Evolutionary conservation across 23 tunicate genomes (phyloP), one percentile per base, ranked within the genome.

Genomic region (Aplidium turbinatum): DNA sequence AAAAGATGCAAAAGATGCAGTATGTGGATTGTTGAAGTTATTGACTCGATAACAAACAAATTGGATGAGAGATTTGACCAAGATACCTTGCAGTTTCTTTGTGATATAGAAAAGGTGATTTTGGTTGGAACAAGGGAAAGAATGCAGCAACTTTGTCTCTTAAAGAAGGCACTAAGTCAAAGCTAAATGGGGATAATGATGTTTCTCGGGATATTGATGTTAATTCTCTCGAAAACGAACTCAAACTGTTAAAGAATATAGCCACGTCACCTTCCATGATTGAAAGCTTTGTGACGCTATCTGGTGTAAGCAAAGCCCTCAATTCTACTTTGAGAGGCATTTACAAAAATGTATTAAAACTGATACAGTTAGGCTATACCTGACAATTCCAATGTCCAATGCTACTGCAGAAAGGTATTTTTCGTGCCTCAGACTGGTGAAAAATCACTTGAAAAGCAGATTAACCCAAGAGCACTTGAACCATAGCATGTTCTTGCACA

Each of bases 1-100:
- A 60, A 38, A 36, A 60, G 21, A n/a, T n/a, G n/a, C n/a, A n/a
- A n/a, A 60, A 36, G 31, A 60, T 60, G 67, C 67, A 30, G 67
- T 60, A 60, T 60, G 36, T 60, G 35, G 67, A 60, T 36, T 9
- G 30, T 29, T 29, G n/a, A n/a, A n/a, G n/a, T n/a, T n/a, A n/a
- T 60, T 30, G 67, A 60, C 21, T 60, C 31, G 5, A 60, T 60
- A 25, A 29, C 5, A 36, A 60, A 60, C 67, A 60, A 60, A 22
- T n/a, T 60, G 31, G 36, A 60, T 30, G 35, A 53, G 31, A 60
- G 67, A 60, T 60, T 60, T 60, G 35, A 60, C 5, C 67, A 60
- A 60, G 67, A 60, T 38, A 26, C 67, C 6, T 60, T 26, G 67
- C 36, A 30, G 21, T n/a, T 29, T 60, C 67, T 60, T 60, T 22